Base-by-base conservation (phyloP, 2,888 invertebrate genomes). In the Myopa tessellatipennis region DNA sequence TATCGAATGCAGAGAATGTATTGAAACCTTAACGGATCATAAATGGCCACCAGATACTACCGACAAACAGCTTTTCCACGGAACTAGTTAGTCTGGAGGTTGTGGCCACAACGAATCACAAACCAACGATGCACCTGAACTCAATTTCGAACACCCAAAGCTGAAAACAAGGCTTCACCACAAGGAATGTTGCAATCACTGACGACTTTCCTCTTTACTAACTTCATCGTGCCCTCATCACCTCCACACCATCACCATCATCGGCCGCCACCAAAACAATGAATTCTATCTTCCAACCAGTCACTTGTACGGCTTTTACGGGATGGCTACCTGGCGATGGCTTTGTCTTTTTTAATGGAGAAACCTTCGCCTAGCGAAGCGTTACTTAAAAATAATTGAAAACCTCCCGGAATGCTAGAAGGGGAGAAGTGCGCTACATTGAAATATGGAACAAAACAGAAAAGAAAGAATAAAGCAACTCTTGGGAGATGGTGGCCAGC, bases 331-430 rank as follows among this genome's bases (percentile, higher is more conserved):
- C 34, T 65, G 36, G 36, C 12, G 8, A 65, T 36, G 34, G 14
- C 36, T 65, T 38, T 26, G 5, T 34, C 36, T 45, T 18, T 16
- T n/a, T 2, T n/a, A 63, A 63, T 63, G 61, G 12, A 40, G 50
- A 40, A 18, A 26, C 68, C 45, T 50, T 69, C 34, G 68, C 50
- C 10, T 18, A 69, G 26, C 68, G 50, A 50, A 69, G 68, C 68
- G 50, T 69, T 26, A 69, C 40, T n/a, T 50, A 68, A 68, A 40
- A 68, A 26, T 38, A 34, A 65, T 65, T 38, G 16, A 65, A 45
- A 18, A 68, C n/a, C 7, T 16, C 45, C 1, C 18, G n/a, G n/a
- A 70, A 55, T 18, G 6, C 34, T 55, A 14, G 55, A 14, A 34
- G 70, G 18, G 14, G 52, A 36, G 10, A 69, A 16, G 12, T 38